A percentile compares a stretch with the other conserved stretches of the same genome.
Conservation (phyloP, 2,113 vertebrate species). For the Arizona elegans region DNA sequence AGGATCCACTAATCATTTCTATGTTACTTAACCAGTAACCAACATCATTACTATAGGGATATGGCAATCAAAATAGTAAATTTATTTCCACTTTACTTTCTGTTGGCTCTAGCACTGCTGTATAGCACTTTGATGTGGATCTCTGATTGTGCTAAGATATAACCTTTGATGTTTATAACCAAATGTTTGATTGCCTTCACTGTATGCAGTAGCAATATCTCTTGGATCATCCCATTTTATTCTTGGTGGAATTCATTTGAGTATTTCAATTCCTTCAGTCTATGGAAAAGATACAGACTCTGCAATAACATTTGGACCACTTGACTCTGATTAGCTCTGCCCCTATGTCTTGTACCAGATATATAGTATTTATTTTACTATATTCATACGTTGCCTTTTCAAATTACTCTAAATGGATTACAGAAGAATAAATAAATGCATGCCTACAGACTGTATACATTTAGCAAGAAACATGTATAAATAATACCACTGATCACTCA, state of each 20-base stretch:
- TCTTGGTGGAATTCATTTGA: neutral
- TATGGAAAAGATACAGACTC: neutral
- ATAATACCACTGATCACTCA: neutral
- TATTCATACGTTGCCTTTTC: neutral
- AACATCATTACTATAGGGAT: neutral
- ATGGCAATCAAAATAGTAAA: neutral
- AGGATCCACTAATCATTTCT: neutral
- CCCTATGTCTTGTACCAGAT: neutral
- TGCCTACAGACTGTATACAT: neutral
- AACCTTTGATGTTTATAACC: neutral
- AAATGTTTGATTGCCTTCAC: neutral
- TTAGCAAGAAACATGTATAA: neutral
- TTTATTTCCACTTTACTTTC: neutral
- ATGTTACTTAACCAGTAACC: neutral
- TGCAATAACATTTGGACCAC: neutral
- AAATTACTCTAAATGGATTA: neutral
- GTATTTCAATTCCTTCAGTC: neutral
- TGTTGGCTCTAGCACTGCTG: neutral
- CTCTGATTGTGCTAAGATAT: neutral
- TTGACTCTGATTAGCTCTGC: neutral
- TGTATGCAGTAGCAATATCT: neutral
- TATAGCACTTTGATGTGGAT: neutral
- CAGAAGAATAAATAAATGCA: neutral
- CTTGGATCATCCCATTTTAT: neutral
- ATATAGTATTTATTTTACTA: neutral